These are phyloP conservation scores for Montipora capricornis DNA, from an alignment of 64 coral and sea anemone species.

Conservation along the genomic window DNA sequence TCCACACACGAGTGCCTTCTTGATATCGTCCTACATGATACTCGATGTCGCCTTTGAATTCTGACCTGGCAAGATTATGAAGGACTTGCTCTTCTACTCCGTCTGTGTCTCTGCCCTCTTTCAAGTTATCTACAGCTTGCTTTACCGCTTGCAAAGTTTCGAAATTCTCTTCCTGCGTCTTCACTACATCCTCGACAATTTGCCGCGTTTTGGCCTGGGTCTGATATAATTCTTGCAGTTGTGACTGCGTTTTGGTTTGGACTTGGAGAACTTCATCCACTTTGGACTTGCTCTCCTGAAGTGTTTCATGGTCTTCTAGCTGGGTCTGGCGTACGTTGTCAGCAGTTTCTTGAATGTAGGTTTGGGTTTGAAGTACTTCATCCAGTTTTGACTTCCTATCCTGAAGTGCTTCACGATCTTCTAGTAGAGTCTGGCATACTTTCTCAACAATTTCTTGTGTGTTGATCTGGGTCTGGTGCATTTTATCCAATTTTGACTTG, in stretches of 20 bases:
- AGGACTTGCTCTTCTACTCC: background rate
- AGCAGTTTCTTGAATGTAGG: too few relatives aligned
- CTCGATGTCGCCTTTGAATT: conserved; percentile 21
- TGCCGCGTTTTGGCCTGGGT: too few relatives aligned
- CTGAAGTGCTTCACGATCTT: background rate
- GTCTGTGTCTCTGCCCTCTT: background rate
- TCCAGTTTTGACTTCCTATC: background rate
- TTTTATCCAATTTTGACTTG: background rate
- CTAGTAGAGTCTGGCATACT: background rate
- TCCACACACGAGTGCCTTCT: conserved; percentile 56
- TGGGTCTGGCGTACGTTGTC: too few relatives aligned
- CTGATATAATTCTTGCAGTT: too few relatives aligned
- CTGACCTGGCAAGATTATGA: background rate
- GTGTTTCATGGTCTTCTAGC: too few relatives aligned
- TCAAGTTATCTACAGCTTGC: background rate
- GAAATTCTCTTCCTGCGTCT: too few relatives aligned
- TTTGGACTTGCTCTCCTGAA: too few relatives aligned
- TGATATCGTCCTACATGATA: background rate
- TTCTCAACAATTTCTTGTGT: background rate
- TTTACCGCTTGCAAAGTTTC: background rate
- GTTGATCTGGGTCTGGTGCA: background rate
- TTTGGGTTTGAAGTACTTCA: background rate
- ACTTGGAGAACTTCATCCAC: too few relatives aligned
- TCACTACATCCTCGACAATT: too few relatives aligned
- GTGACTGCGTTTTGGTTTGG: too few relatives aligned